A percentile compares a stretch with the other conserved stretches of the same genome.
These are phyloP conservation scores for human DNA, from an alignment of 2,113 vertebrate genomes.

Conservation along the genomic window DNA sequence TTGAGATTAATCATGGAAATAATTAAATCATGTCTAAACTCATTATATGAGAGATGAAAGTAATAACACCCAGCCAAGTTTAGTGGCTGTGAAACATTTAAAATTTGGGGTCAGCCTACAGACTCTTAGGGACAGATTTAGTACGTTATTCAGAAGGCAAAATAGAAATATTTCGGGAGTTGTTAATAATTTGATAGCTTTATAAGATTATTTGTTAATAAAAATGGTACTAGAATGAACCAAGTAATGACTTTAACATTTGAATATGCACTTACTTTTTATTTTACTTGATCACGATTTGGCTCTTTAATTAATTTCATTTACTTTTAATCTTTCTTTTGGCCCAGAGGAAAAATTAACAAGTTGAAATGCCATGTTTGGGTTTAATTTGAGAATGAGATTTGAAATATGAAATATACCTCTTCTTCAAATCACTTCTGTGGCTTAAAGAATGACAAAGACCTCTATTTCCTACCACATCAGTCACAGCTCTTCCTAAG, in stretches of 20 bases:
- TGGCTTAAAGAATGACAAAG: background rate
- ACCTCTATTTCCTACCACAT: background rate
- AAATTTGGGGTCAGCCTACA: background rate
- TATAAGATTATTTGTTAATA: background rate
- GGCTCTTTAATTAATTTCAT: background rate
- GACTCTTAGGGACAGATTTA: background rate
- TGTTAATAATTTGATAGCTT: constrained; percentile 16
- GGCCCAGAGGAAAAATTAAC: background rate
- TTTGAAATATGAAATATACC: background rate
- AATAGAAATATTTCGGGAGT: constrained; percentile 3
- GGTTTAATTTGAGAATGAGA: background rate
- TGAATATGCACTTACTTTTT: background rate
- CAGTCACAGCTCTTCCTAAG: background rate
- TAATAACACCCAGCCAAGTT: background rate
- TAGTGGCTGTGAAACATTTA: background rate
- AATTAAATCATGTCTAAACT: background rate
- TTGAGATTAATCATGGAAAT: background rate
- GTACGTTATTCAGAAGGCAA: background rate
- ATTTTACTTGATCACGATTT: background rate
- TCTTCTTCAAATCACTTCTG: background rate
- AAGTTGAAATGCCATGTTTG: background rate
- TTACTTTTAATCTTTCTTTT: constrained; percentile 10
- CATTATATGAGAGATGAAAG: background rate
- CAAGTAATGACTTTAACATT: background rate
- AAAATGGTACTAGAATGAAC: background rate